Conservation (phyloP, 1,140 invertebrate genomes). For the Drosophila funebris region DNA sequence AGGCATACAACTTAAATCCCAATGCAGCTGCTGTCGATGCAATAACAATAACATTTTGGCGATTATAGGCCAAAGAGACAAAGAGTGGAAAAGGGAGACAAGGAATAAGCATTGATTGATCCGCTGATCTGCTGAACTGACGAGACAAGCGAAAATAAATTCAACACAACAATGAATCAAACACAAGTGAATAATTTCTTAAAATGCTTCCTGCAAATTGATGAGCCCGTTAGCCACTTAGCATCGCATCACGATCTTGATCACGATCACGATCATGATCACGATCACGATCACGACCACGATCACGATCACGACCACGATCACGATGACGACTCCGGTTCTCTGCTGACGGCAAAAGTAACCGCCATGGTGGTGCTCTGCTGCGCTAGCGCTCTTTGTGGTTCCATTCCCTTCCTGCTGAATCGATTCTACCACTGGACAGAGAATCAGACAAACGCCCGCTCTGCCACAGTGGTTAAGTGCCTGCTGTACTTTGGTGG, state of each 20-base stretch:
- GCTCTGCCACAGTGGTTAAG: constrained; percentile 84
- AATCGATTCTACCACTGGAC: constrained; percentile 87
- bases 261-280: constrained; percentile 72
- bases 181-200: constrained; percentile 78
- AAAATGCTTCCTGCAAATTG: constrained; percentile 80
- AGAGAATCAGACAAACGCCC: constrained; percentile 83
- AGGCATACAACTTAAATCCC: background rate
- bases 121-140: background rate
- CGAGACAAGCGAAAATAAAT: constrained; percentile 35
- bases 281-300: constrained; percentile 69
- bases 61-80: constrained; percentile 34
- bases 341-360: constrained; percentile 87
- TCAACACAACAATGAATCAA: constrained; percentile 66
- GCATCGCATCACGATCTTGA: constrained; percentile 54
- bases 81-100: constrained; percentile 3
- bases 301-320: constrained; percentile 70
- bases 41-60: constrained; percentile 39
- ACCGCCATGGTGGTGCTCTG: constrained; percentile 90
- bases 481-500: constrained; percentile 94
- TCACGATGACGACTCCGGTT: constrained; percentile 68
- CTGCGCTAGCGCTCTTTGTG: constrained; percentile 88
- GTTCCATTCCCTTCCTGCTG: constrained; percentile 88
- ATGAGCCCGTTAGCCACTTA: constrained; percentile 64
- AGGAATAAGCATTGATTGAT: background rate
- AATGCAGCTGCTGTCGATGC: constrained; percentile 27